Conservation (phyloP, 2,888 invertebrate species). For the Romanomermis culicivorax region DNA sequence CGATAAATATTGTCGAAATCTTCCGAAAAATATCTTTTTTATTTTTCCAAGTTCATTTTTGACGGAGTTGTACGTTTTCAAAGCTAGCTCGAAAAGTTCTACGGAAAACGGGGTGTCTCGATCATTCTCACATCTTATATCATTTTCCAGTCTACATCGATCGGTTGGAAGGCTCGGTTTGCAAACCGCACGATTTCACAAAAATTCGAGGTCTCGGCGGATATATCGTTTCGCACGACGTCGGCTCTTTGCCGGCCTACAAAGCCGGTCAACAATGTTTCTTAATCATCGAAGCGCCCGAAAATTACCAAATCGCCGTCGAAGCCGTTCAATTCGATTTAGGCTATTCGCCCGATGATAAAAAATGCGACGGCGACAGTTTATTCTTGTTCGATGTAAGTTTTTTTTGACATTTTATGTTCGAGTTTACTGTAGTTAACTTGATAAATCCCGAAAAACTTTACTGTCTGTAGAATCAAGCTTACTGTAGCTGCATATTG, state of each 20-base stretch:
- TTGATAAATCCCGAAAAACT: too few species aligned
- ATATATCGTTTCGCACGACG: neutral
- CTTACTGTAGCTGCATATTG: too few species aligned
- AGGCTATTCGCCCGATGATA: neutral
- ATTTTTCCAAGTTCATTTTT: too few species aligned
- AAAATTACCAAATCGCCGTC: neutral
- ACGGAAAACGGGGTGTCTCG: too few species aligned
- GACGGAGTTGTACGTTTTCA: too few species aligned
- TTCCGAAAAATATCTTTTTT: too few species aligned
- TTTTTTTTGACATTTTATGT: too few species aligned
- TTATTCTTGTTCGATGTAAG: neutral
- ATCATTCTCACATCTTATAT: too few species aligned
- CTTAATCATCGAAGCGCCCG: neutral
- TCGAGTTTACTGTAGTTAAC: too few species aligned
- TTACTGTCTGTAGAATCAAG: too few species aligned
- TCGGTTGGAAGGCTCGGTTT: neutral
- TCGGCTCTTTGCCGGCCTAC: neutral
- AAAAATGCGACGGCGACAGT: neutral
- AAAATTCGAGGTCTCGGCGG: neutral
- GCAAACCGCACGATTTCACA: neutral
- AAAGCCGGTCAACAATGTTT: neutral
- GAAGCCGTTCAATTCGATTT: neutral
- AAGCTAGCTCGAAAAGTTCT: too few species aligned
- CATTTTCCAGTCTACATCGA: neutral
- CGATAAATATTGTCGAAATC: too few species aligned